Base-by-base conservation (phyloP, 2,113 vertebrate species). In the Rattus rattus region DNA sequence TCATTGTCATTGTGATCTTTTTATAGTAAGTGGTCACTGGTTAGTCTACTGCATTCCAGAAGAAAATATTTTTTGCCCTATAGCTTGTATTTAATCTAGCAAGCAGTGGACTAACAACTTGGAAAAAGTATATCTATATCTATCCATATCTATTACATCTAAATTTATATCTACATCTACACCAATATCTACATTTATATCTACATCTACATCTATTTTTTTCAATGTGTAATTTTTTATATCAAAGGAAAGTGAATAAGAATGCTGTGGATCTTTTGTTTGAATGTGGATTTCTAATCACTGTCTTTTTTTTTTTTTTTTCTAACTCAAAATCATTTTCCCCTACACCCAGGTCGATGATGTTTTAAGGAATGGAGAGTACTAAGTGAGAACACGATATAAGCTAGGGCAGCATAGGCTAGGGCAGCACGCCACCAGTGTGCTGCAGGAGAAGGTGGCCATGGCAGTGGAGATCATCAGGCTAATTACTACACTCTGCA, bases 191-290 rank as follows among this genome's bases (percentile, higher is more conserved):
- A 22, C 20, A 43, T 77, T 0, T 75, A 39, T 75, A 2, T 75
- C 20, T 75, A 75, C 22, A 63, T 28, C 24, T 28, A 28, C 28
- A 10, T 65, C 24, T 65, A 6, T 43, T 16, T 1, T 70, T 16
- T 96, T 87, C 90, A 95, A 83, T 75, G 10, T 77, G 17, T 56
- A 86, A 89, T 75, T 93, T 75, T 93, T 94, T 79, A 85, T 33
- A 84, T 36, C 0, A 77, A 91, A 84, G 52, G 19, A 94, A 95
- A 75, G 43, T 33, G 26, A 95, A 69, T 39, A 93, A 30, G 22
- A 47, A 90, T 90, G 16, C 12, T 75, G 3, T 88, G 69, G 22
- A 16, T 36, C 87, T 80, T 28, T 11, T 54, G 22, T 90, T 84
- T 79, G 94, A 94, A 39, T 2, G 20, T 13, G 16, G 24, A 88